phyloP scores from a whole-genome alignment of 2,113 vertebrate genomes.

The Scopus umbretta region DNA sequence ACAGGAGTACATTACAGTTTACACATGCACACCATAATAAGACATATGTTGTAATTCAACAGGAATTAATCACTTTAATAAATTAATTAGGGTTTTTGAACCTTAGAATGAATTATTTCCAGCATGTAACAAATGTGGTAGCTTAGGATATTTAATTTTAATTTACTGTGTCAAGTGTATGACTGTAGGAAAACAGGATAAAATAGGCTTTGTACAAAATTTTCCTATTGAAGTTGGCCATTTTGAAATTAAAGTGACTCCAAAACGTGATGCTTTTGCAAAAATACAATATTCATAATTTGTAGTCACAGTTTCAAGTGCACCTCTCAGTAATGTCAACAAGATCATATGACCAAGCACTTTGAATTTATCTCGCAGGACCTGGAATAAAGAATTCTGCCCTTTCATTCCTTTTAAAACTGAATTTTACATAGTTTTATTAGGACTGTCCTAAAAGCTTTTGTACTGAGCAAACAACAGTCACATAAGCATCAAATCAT shows the following conservation, averaged over 20 bases:
- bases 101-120: not conserved
- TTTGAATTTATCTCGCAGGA: not conserved
- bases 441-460: not conserved
- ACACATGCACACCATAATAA: not conserved
- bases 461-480: not conserved
- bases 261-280: not conserved
- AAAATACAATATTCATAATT: not conserved
- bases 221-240: not conserved
- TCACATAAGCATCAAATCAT: not conserved
- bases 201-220: not conserved
- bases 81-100: not conserved
- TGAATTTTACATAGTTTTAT: not conserved
- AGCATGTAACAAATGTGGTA: not conserved
- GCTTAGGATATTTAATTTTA: not conserved
- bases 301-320: not conserved
- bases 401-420: not conserved
- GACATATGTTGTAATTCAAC: not conserved
- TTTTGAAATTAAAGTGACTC: not conserved
- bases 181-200: not conserved
- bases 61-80: not conserved
- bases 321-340: not conserved
- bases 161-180: not conserved
- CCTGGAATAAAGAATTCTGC: not conserved
- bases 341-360: not conserved
- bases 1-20: not conserved